phyloP scores from a whole-genome alignment of 1,140 invertebrate genomes.

The Caenorhabditis brenneri region DNA sequence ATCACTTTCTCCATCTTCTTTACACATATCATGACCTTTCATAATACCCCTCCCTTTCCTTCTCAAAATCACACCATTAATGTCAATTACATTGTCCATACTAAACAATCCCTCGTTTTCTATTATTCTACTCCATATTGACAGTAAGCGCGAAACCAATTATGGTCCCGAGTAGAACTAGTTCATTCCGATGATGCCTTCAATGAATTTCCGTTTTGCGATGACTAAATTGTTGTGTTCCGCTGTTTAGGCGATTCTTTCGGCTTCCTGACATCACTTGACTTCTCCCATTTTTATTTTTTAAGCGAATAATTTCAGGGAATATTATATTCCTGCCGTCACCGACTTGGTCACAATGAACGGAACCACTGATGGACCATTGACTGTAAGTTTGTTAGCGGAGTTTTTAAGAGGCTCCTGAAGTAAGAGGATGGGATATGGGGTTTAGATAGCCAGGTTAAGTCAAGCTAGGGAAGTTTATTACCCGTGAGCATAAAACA shows the following conservation, averaged over 20 bases:
- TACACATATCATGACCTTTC: no score
- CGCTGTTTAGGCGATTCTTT: not conserved
- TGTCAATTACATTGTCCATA: no score
- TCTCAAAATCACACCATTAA: no score
- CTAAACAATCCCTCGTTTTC: not conserved
- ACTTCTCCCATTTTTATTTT: not conserved
- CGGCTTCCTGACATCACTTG: constrained; percentile 2
- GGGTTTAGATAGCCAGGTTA: no score
- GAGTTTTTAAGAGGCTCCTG: no score
- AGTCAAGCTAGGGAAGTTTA: no score
- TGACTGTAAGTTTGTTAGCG: not conserved
- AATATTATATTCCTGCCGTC: not conserved
- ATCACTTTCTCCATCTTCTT: no score
- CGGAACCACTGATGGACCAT: not conserved
- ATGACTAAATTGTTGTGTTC: constrained; percentile 29
- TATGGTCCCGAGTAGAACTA: constrained; percentile 29
- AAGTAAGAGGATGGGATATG: no score
- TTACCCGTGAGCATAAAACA: no score
- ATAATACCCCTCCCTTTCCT: no score
- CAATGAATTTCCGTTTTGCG: not conserved
- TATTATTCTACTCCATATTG: not conserved
- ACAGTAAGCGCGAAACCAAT: constrained; percentile 10
- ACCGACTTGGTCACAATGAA: not conserved
- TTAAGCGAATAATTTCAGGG: not conserved
- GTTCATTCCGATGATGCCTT: not conserved